Base-by-base conservation (phyloP, 2,797 vertebrate species). In the Cossypha polioptera region DNA sequence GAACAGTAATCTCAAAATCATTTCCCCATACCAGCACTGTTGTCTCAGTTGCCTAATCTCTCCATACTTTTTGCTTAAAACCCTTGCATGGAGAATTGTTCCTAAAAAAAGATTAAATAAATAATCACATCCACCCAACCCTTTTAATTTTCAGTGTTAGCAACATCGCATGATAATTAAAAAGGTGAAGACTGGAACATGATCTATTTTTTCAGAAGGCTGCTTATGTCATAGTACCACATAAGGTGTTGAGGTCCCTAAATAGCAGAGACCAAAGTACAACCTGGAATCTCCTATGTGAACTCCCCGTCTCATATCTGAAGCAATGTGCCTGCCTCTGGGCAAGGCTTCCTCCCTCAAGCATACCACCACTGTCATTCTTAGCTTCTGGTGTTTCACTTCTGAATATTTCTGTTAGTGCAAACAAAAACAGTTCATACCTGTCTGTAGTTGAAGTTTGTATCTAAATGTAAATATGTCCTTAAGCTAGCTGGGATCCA, bases 401-500 rank as follows among this genome's bases (percentile, higher is more conserved):
- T 65, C 63, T 68, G 77, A 88, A 48, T 75, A 48, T 36, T 89
- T 84, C 48, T 81, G 13, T n/a, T 51, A 65, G 25, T 16, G 36
- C 5, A 78, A 83, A 62, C 3, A 9, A 72, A 72, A 88, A 10
- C 22, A 26, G 40, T 43, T 88, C 51, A 4, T 86, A 87, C 33
- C 38, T 81, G 28, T 36, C 69, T 84, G 58, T 38, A 82, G 38
- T 3, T 89, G 71, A 92, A 95, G 83, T 55, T 51, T 29, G 4
- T 69, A 82, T 89, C 71, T 93, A 92, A 94, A 94, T 86, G 66
- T 88, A 94, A 95, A 92, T 91, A 48, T 82, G 66, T 72, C 71
- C 69, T 86, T 86, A 90, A 84, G 43, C 16, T 55, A 69, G 13
- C 50, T 84, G 71, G n/a, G 21, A 53, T 75, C 28, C 47, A 31